These are phyloP conservation scores for Microcebus murinus DNA, from an alignment of 2,113 vertebrate genomes.

Conservation along the genomic window DNA sequence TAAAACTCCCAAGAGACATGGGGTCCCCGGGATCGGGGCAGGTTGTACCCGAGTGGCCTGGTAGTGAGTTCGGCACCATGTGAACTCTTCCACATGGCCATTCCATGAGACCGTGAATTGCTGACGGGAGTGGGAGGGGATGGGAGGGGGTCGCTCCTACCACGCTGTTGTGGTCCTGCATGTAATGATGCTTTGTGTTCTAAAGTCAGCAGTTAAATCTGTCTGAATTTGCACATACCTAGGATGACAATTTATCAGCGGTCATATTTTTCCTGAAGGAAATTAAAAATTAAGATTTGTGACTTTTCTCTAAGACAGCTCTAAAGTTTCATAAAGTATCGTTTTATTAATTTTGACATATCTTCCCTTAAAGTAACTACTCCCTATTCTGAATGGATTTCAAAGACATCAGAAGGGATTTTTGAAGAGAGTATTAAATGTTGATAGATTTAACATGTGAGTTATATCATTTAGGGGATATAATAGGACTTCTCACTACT, in stretches of 20 bases:
- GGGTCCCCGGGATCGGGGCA: not conserved
- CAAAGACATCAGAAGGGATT: not conserved
- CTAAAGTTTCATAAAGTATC: not conserved
- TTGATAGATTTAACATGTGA: not conserved
- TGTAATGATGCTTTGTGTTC: not conserved
- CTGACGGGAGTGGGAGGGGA: not conserved
- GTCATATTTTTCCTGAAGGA: conserved; percentile 5
- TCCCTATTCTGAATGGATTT: not conserved
- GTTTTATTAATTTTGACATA: conserved; percentile 40
- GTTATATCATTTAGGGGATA: not conserved
- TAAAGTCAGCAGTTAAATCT: not conserved
- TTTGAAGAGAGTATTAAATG: not conserved
- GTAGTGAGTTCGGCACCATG: not conserved
- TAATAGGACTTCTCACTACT: not conserved
- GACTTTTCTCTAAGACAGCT: not conserved
- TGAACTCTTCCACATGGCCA: not conserved
- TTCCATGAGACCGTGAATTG: not conserved
- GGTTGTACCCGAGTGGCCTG: not conserved
- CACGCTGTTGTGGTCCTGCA: not conserved
- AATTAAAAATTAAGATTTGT: not conserved
- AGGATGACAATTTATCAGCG: not conserved
- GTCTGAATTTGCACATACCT: not conserved
- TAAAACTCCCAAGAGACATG: not conserved
- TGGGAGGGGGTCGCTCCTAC: not conserved
- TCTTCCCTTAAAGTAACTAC: not conserved